Evolutionary conservation across 1,140 invertebrate species (phyloP).

Genomic region (Drosophila hydei): DNA sequence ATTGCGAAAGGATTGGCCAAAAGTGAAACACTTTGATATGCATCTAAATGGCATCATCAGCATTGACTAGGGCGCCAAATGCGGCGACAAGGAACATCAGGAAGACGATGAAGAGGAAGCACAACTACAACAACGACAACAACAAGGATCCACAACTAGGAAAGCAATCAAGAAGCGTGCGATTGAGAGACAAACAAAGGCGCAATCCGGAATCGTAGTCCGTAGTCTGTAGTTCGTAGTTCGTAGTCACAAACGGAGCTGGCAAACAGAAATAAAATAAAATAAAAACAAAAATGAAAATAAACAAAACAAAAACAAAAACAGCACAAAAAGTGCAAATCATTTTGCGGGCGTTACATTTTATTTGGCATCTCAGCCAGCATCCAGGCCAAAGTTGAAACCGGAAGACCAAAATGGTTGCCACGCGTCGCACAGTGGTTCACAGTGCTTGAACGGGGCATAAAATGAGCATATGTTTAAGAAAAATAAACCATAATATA

Average conservation of each 20-base stretch:
- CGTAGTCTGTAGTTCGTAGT: no score
- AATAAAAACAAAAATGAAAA: neutral
- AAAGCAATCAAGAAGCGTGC: conserved; percentile 69
- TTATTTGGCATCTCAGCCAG: conserved; percentile 43
- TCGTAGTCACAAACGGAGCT: neutral
- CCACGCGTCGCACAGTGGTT: conserved; percentile 34
- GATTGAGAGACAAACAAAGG: conserved; percentile 69
- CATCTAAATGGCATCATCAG: conserved; percentile 81
- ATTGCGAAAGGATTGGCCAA: conserved; percentile 74
- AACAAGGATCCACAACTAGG: conserved; percentile 45
- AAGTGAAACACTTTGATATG: conserved; percentile 80
- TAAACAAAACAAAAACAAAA: conserved; percentile 17
- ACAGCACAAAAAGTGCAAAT: conserved; percentile 55
- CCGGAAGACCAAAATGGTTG: conserved; percentile 1
- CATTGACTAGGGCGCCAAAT: conserved; percentile 56
- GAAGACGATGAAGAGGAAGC: conserved; percentile 36
- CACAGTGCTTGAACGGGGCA: neutral
- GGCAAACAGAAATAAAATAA: neutral
- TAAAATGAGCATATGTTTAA: neutral
- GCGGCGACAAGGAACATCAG: conserved; percentile 39
- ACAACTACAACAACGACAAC: conserved; percentile 25
- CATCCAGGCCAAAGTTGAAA: conserved; percentile 13
- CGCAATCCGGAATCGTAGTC: conserved; percentile 27
- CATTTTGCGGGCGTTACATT: conserved; percentile 66
- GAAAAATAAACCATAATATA: neutral